These are phyloP conservation scores for Watsonalla binaria DNA, from an alignment of 2,888 invertebrate species.

Conservation along the genomic window DNA sequence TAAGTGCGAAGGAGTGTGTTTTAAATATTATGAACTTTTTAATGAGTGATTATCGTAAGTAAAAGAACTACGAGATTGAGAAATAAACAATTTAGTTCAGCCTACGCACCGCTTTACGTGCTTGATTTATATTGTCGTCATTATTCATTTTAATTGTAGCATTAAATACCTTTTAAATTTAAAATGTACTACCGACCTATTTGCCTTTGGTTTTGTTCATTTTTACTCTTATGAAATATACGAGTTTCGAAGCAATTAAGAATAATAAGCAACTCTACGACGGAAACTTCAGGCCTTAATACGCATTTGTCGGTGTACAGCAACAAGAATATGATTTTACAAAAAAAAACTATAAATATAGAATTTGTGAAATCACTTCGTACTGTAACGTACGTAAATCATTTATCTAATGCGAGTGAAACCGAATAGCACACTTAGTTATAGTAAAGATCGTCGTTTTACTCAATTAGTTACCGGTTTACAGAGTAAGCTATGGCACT, in stretches of 20 bases:
- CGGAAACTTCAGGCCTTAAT: too few species aligned
- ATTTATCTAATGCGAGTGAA: too few species aligned
- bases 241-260: too few species aligned
- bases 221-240: neutral
- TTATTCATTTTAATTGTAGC: conserved; percentile 52
- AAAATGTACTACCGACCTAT: conserved; percentile 2
- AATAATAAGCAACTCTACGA: too few species aligned
- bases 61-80: conserved; percentile 18
- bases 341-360: too few species aligned
- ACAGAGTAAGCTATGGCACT: conserved; percentile 29
- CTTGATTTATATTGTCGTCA: conserved; percentile 40
- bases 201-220: neutral
- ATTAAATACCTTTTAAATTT: conserved; percentile 45
- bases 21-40: conserved; percentile 9
- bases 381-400: too few species aligned
- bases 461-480: conserved; percentile 50
- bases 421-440: too few species aligned
- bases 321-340: too few species aligned
- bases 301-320: too few species aligned
- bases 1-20: neutral
- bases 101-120: conserved; percentile 37
- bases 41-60: conserved; percentile 20
- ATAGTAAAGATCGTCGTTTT: too few species aligned
- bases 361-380: too few species aligned
- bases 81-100: conserved; percentile 25